Percentiles rank a stretch among this genome's conserved stretches.
Conservation (phyloP, 2,113 vertebrate genomes). For the Nothocercus nigrocapillus region DNA sequence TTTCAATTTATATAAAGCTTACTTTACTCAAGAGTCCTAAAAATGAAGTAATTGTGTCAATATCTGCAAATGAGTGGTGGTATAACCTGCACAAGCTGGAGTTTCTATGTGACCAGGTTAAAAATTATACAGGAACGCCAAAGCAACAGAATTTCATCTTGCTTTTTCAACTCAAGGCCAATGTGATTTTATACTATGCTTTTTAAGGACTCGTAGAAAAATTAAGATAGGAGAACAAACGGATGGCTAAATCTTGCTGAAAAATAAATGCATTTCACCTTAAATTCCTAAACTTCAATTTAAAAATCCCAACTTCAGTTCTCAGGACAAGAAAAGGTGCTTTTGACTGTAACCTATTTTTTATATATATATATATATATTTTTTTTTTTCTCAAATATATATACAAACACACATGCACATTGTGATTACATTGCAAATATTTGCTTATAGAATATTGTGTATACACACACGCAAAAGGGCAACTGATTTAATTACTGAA, state of each 20-base stretch:
- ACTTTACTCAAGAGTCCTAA: background rate
- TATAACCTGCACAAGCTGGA: background rate
- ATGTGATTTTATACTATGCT: background rate
- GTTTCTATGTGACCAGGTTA: background rate
- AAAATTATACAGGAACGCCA: background rate
- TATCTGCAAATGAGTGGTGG: background rate
- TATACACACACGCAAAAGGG: rapidly evolving
- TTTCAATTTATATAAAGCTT: background rate
- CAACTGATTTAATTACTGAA: background rate
- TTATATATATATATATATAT: too few species aligned
- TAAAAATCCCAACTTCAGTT: background rate
- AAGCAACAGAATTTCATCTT: background rate
- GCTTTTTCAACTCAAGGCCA: background rate
- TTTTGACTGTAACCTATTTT: background rate
- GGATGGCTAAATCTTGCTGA: background rate
- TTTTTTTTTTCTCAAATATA: too few species aligned
- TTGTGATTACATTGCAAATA: background rate
- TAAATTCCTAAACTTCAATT: background rate
- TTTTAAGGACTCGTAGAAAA: background rate
- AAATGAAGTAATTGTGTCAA: background rate
- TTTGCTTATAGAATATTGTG: background rate
- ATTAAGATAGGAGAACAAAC: background rate
- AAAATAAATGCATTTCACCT: background rate
- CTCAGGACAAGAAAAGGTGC: rapidly evolving
- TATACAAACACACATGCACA: too few species aligned